Evolutionary conservation across 2,888 invertebrate species (phyloP).

Genomic region (Mantis religiosa): DNA sequence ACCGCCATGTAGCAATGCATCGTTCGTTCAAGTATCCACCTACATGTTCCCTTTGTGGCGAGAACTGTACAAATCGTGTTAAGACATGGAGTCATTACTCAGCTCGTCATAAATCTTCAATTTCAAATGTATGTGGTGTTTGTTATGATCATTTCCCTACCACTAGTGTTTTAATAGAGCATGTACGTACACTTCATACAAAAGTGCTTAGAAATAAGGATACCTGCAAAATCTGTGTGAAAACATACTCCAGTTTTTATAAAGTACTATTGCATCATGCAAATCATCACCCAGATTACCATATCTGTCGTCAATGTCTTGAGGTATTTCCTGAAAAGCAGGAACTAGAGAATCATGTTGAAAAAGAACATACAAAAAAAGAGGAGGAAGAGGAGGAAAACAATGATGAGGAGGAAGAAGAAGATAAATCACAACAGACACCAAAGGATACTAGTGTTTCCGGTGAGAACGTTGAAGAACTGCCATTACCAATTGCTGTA

Average conservation of each 20-base stretch:
- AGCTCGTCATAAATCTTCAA: slow-evolving; percentile 50
- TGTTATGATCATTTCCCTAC: slow-evolving; percentile 54
- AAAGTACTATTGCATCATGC: slow-evolving; percentile 57
- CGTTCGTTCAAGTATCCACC: slow-evolving; percentile 10
- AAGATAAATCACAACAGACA: slow-evolving; percentile 25
- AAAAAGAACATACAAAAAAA: slow-evolving; percentile 32
- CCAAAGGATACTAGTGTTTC: slow-evolving; percentile 15
- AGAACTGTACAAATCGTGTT: slow-evolving; percentile 11
- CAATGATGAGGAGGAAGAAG: slow-evolving; percentile 34
- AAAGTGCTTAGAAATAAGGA: slow-evolving; percentile 49
- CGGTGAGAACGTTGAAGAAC: slow-evolving; percentile 20
- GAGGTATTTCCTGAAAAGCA: slow-evolving; percentile 53
- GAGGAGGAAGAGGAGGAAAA: slow-evolving; percentile 6
- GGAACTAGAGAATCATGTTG: slow-evolving; percentile 49
- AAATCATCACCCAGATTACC: slow-evolving; percentile 56
- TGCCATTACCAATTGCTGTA: neutral
- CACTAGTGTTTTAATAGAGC: slow-evolving; percentile 53
- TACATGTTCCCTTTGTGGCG: slow-evolving; percentile 27
- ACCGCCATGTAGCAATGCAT: slow-evolving; percentile 22
- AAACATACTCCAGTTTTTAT: slow-evolving; percentile 56
- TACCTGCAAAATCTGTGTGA: slow-evolving; percentile 56
- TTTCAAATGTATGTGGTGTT: slow-evolving; percentile 54
- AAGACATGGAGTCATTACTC: slow-evolving; percentile 21
- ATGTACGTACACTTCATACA: slow-evolving; percentile 51
- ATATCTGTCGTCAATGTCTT: slow-evolving; percentile 55